Conservation (phyloP, 2,888 invertebrate species). For the Autographa pulchrina region DNA sequence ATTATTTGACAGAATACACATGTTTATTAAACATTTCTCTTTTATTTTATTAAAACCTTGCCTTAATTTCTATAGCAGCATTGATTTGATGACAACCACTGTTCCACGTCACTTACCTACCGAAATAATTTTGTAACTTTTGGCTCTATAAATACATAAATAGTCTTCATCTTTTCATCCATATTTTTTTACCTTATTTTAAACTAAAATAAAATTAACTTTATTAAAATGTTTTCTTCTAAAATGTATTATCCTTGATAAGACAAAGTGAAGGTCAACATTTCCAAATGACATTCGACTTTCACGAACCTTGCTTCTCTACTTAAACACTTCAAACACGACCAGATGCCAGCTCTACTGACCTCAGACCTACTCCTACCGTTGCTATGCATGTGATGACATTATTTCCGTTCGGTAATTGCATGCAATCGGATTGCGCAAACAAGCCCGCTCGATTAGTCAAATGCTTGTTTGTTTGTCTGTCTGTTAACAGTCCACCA, state of each 20-base stretch:
- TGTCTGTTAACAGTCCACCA: slow-evolving; percentile 30
- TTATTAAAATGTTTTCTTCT: no score
- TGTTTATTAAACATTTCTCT: neutral
- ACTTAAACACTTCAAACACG: neutral
- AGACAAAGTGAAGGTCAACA: neutral
- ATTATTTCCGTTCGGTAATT: slow-evolving; percentile 68
- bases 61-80: no score
- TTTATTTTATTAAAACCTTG: no score
- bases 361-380: slow-evolving; percentile 19
- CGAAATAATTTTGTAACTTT: no score
- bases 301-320: neutral
- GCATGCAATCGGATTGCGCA: slow-evolving; percentile 56
- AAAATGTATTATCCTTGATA: no score
- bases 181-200: no score
- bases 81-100: no score
- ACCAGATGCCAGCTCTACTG: neutral
- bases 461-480: slow-evolving; percentile 47
- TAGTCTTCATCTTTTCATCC: no score
- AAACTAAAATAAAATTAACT: no score
- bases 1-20: neutral
- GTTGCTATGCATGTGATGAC: slow-evolving; percentile 52
- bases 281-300: neutral
- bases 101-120: no score
- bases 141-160: no score
- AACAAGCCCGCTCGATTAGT: slow-evolving; percentile 52